Base-by-base conservation (phyloP, 2,797 vertebrate species). In the Momotus momota region DNA sequence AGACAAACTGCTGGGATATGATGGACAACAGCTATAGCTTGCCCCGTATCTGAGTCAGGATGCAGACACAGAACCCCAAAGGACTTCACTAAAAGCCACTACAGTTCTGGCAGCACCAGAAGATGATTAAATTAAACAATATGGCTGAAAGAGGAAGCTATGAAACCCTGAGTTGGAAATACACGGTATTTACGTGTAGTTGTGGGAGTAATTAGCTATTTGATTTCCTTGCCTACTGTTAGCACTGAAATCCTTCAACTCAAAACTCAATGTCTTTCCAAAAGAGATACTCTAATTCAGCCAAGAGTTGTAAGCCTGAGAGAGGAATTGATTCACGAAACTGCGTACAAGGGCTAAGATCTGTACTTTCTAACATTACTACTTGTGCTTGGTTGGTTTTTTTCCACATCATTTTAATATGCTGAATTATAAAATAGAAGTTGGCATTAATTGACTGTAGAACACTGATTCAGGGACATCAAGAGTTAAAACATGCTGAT, bases 401-500 rank as follows among this genome's bases (percentile, higher is more conserved):
- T 35, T 81, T 86, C 90, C 66, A 35, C 5, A 3, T 85, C 20
- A 23, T 26, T 92, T 95, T 82, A 87, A 77, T 62, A 62, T n/a
- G 45, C 66, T 43, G 49, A 85, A 90, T 54, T 77, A 43, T 40
- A 74, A 77, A 88, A 46, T 26, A 86, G 33, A 83, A 51, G 35
- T 49, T 92, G 77, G 41, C 25, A 43, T 69, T 92, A 70, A 89
- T 41, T 65, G 55, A 67, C 48, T 72, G 58, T 19, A 23, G 38
- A 72, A 73, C 6, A 33, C 52, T 12, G 27, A 70, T 54, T 85
- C 38, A 54, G 90, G 92, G 94, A 88, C 83, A 51, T 49, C 45
- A 94, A 87, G 93, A 95, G 86, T 96, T 97, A 97, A 97, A 89
- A 9, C 52, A 65, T 7, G 19, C 66, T 48, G 12, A 55, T 23